Conservation (phyloP, 2,113 vertebrate genomes). For the Oryzias celebensis region DNA sequence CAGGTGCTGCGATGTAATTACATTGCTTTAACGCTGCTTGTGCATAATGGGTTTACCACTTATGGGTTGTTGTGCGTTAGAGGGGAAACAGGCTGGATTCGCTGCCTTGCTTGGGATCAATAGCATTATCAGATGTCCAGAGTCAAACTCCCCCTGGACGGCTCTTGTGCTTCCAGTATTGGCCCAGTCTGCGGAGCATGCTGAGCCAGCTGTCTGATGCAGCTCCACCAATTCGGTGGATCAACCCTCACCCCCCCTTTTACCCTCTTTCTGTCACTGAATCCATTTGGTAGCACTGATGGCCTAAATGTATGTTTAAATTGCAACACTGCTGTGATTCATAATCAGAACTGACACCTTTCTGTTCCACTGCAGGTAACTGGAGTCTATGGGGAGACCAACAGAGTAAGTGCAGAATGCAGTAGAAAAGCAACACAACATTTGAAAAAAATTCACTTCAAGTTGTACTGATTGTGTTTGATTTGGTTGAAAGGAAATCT, state of each 20-base stretch:
- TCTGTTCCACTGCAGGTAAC: conserved; percentile 84
- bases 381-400: conserved; percentile 98
- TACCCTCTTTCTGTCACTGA: conserved; percentile 21
- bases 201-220: conserved; percentile 61
- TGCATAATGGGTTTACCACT: conserved; percentile 44
- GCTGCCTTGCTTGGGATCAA: conserved; percentile 48
- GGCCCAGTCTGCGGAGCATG: conserved; percentile 34
- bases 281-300: conserved; percentile 20
- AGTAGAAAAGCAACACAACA: not conserved
- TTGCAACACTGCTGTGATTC: conserved; percentile 13
- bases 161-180: conserved; percentile 22
- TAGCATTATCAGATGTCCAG: conserved; percentile 54
- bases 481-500: too few species aligned
- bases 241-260: conserved; percentile 9
- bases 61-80: conserved; percentile 27
- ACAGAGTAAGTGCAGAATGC: conserved; percentile 84
- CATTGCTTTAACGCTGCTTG: conserved; percentile 32
- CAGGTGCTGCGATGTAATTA: conserved; percentile 37
- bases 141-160: conserved; percentile 31
- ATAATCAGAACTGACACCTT: conserved; percentile 27
- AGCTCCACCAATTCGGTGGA: conserved; percentile 23
- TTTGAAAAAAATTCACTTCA: not conserved
- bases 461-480: too few species aligned
- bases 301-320: conserved; percentile 16
- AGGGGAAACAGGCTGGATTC: conserved; percentile 15